Percentiles rank a stretch among this genome's conserved stretches.
Conservation (phyloP, 53 echinoderm and acorn worm species). For the Paelopatides confundens region DNA sequence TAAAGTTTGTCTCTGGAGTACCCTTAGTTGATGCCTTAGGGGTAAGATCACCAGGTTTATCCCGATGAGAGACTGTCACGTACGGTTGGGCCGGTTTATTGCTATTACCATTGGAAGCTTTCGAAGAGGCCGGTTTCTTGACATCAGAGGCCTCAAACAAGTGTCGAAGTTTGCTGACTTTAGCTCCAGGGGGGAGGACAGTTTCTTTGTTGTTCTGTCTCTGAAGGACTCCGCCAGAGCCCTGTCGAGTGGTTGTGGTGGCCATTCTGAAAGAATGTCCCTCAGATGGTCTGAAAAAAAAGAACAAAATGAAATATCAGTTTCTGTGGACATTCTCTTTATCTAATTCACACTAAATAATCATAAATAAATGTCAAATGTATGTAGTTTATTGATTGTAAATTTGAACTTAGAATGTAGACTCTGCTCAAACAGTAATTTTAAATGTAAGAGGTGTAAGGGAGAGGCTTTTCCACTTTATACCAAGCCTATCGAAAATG, state of each 20-base stretch:
- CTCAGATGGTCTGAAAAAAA: conserved; percentile 12
- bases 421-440: no score
- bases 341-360: no score
- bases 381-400: no score
- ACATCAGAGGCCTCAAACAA: conserved; percentile 67
- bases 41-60: background rate
- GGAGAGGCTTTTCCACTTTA: no score
- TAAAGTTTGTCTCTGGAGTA: conserved; percentile 31
- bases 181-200: conserved; percentile 62
- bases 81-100: conserved; percentile 17
- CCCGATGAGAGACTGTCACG: background rate
- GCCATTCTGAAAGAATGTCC: conserved; percentile 42
- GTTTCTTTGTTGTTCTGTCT: conserved; percentile 43
- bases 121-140: background rate
- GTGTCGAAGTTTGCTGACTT: conserved; percentile 78
- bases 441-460: no score
- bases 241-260: conserved; percentile 31
- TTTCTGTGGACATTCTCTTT: no score
- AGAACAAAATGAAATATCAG: no score
- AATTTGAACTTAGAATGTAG: no score
- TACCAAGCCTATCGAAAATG: no score
- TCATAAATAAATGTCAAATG: no score
- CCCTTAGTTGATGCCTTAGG: background rate
- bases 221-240: conserved; percentile 23
- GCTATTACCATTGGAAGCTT: conserved; percentile 24